Base-by-base conservation (phyloP, 2,797 vertebrate species). In the Siniperca undulata region DNA sequence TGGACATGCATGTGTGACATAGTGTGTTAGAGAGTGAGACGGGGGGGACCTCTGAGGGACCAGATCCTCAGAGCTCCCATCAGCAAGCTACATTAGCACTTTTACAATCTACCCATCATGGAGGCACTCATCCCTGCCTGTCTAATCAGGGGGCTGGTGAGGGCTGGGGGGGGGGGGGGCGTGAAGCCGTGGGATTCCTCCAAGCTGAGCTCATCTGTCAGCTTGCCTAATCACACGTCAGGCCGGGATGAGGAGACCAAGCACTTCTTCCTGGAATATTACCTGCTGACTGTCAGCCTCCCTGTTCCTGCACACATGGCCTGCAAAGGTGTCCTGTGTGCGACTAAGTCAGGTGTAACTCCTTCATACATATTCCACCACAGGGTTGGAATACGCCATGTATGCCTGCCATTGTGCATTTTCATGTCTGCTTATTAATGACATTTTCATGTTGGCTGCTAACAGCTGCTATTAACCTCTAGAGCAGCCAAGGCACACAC, bases 181-280 rank as follows among this genome's bases (percentile, higher is more conserved):
- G 44, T 75, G 80, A 83, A 81, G 85, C 78, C 48, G 81, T 91
- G 92, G 79, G 90, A 90, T 91, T 76, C 78, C 67, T 84, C 50
- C 79, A 81, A 82, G 84, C 89, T 84, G 66, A 81, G 84, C 88
- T 92, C 86, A 90, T 93, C 92, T 93, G 94, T 95, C 92, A 93
- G 84, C 67, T 84, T 77, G 48, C 73, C 67, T 95, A 88, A 95
- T 94, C 92, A 93, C 84, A 86, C 38, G 60, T 89, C 80, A 89
- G 78, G 13, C 74, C 36, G 56, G 73, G 88, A 85, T 90, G 67
- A 85, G 73, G 80, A 86, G 69, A 86, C 82, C 48, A 73, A 88
- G 73, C 69, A 73, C 67, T 61, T 72, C 78, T 84, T 84, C 79
- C 59, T 74, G 79, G 70, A 77, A 88, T 84, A 90, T 92, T 86